phyloP scores from a whole-genome alignment of 2,797 vertebrate genomes.

The Leucoraja ocellata region DNA sequence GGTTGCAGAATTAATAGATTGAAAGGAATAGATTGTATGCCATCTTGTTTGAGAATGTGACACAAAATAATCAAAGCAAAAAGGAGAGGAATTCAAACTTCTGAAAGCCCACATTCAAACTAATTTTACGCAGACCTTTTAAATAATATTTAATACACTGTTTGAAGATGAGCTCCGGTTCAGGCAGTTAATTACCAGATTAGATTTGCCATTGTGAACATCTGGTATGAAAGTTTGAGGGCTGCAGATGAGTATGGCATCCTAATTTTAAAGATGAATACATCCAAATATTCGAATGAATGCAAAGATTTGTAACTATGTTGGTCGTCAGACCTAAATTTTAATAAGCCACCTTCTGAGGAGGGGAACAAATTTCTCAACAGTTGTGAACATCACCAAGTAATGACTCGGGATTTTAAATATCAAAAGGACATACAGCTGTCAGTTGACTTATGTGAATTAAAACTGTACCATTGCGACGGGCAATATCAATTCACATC shows the following conservation, averaged over 20 bases:
- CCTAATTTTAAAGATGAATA: not conserved
- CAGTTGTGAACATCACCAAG: not conserved
- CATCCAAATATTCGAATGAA: not conserved
- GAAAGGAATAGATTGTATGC: not conserved
- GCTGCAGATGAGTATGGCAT: not conserved
- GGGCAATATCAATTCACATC: not conserved
- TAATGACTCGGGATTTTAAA: not conserved
- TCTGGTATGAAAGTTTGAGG: not conserved
- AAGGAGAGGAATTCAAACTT: not conserved
- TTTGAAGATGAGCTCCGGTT: not conserved
- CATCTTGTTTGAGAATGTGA: not conserved
- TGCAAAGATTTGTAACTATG: not conserved
- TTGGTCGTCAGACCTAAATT: not conserved
- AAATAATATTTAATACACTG: constrained; percentile 1
- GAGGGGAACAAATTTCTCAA: not conserved
- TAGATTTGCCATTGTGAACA: not conserved
- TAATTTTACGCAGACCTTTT: constrained; percentile 2
- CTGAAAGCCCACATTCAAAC: not conserved
- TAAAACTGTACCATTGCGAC: not conserved
- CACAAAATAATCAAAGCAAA: not conserved
- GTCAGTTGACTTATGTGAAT: not conserved
- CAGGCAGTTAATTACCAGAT: not conserved
- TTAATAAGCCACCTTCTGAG: not conserved
- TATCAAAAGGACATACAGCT: not conserved
- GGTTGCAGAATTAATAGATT: not conserved